Conservation (phyloP, 2,113 vertebrate genomes). For the Murina feae region DNA sequence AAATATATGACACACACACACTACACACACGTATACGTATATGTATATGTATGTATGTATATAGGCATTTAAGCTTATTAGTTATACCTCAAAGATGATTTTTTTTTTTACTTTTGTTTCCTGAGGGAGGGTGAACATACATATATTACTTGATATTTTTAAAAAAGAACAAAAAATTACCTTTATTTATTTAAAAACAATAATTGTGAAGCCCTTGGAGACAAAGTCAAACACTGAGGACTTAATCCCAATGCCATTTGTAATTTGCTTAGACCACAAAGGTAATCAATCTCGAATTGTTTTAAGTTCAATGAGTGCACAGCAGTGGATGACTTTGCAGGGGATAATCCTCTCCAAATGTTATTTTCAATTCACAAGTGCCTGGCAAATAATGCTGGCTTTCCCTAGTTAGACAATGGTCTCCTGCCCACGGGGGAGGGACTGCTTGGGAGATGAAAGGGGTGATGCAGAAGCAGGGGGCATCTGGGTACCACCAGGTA, state of each 20-base stretch:
- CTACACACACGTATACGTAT: too few relatives aligned
- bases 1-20: too few relatives aligned
- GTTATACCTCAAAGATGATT: not conserved
- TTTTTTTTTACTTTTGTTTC: not conserved
- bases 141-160: not conserved
- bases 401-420: not conserved
- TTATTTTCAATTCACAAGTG: slow-evolving; percentile 36
- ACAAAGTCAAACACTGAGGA: not conserved
- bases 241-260: slow-evolving; percentile 43
- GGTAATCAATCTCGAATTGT: slow-evolving; percentile 50
- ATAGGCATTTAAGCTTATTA: not conserved
- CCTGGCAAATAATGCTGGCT: slow-evolving; percentile 17
- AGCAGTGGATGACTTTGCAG: slow-evolving; percentile 43
- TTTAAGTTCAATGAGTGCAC: slow-evolving; percentile 63
- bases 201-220: not conserved
- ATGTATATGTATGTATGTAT: too few relatives aligned
- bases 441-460: not conserved
- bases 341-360: slow-evolving; percentile 54
- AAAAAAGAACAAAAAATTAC: not conserved
- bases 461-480: not conserved
- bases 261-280: slow-evolving; percentile 58
- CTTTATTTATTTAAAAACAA: slow-evolving; percentile 19
- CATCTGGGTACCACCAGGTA: not conserved
- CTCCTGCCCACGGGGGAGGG: not conserved
- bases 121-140: not conserved